Evolutionary conservation across 2,113 vertebrate species (phyloP), one percentile per base, ranked within the genome.

Genomic region (Oreocharis arfaki): DNA sequence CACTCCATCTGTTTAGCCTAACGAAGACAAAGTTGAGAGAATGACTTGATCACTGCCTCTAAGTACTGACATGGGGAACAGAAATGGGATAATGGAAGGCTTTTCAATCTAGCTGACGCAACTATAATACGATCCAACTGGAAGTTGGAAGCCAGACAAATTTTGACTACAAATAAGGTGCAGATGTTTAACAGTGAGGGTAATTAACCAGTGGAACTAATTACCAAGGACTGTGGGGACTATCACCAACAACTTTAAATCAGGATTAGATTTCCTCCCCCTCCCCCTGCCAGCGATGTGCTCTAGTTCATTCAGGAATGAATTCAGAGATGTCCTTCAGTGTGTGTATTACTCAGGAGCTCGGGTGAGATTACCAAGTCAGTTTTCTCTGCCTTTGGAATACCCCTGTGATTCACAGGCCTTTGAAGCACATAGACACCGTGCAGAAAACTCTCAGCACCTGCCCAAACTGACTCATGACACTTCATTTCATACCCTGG

Each of bases 201-300:
- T 94, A 97, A 96, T 97, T 96, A 96, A 94, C 89, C 74, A 95
- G 89, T 96, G 95, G 93, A 96, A 95, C 95, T 95, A 96, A 96
- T 96, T 96, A 95, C 87, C 65, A 94, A 85, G 77, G 78, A 81
- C 93, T 95, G 27, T 82, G 67, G 94, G 84, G 94, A 91, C 87
- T 79, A 92, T 91, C 91, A 97, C 81, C 84, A 92, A 67, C 73
- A 95, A 96, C 93, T 94, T 96, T 69, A 95, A 94, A 93, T 93
- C 65, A 73, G 81, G 61, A 92, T 93, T 92, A 65, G 44, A 76
- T 89, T 89, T 70, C 47, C 14, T 30, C 6, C 18, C 39, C 11
- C 23, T 30, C 16, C 3, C n/a, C 10, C 14, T 17, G 9, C 41
- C 50, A 37, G 63, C 82, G 50, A 93, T 61, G 35, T 61, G 47